phyloP scores from a whole-genome alignment of 2,888 invertebrate species.

The Petrolisthes manimaculis region DNA sequence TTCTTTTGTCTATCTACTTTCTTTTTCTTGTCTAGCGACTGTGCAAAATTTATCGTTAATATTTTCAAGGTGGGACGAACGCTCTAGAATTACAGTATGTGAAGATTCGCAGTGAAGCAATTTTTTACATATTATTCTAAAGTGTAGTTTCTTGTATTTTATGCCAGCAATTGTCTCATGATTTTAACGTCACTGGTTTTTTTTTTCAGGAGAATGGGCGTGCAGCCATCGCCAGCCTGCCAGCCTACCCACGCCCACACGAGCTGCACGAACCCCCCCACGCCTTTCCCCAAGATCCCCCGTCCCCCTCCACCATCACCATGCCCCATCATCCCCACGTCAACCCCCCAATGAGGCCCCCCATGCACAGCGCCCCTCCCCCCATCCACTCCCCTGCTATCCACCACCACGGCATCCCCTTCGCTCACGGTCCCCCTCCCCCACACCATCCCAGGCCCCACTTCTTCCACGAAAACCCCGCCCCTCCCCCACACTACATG shows the following conservation, averaged over 20 bases:
- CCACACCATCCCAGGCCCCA: not conserved
- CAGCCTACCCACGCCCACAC: not conserved
- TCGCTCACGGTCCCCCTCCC: slow-evolving; percentile 15
- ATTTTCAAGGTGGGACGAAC: too few species aligned
- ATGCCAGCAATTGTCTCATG: not conserved
- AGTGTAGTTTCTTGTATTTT: not conserved
- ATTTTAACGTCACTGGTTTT: not conserved
- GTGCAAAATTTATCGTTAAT: not conserved
- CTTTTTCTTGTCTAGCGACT: not conserved
- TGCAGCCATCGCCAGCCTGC: not conserved
- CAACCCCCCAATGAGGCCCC: not conserved
- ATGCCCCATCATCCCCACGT: slow-evolving; percentile 4
- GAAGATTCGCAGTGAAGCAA: not conserved
- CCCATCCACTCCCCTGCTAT: not conserved
- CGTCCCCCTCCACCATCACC: not conserved
- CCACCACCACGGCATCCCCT: slow-evolving; percentile 3
- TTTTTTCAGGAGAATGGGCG: slow-evolving; percentile 33
- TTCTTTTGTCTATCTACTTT: not conserved
- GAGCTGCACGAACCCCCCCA: not conserved
- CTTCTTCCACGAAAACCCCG: not conserved
- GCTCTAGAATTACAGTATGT: not conserved
- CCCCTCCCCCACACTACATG: slow-evolving; percentile 2
- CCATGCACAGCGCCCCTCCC: not conserved
- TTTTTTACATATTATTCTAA: not conserved
- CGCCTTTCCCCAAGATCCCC: not conserved